A percentile compares a stretch with the other conserved stretches of the same genome.
These are phyloP conservation scores for Lottia scabra DNA, from an alignment of 2,888 invertebrate genomes.

Conservation along the genomic window DNA sequence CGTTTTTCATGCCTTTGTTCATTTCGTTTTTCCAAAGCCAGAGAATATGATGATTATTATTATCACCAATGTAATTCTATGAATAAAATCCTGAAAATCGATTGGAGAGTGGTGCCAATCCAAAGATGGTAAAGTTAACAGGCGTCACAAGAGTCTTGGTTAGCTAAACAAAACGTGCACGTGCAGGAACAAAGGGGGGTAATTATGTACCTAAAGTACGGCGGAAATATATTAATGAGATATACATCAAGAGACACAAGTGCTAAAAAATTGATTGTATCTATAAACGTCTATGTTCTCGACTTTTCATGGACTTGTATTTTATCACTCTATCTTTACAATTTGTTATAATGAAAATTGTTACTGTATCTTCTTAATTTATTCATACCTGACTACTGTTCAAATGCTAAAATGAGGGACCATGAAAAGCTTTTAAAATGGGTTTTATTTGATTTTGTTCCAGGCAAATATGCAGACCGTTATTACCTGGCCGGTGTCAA, in stretches of 20 bases:
- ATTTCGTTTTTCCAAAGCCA: not conserved
- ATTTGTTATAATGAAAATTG: no score
- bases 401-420: no score
- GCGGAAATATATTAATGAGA: constrained; percentile 3
- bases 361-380: not conserved
- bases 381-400: not conserved
- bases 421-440: no score
- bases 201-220: not conserved
- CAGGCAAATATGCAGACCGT: no score
- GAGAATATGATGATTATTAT: not conserved
- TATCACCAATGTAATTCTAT: not conserved
- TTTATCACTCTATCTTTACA: no score
- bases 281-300: no score
- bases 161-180: not conserved
- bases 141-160: constrained; percentile 5
- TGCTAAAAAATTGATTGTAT: constrained; percentile 3
- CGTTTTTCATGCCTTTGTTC: not conserved
- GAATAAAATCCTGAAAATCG: not conserved
- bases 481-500: no score
- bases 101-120: not conserved
- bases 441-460: no score
- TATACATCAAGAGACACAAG: constrained; percentile 1
- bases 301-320: no score
- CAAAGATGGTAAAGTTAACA: constrained; percentile 6
- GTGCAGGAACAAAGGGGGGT: not conserved